phyloP scores from a whole-genome alignment of 2,888 invertebrate species.

The Chironomus tentans region DNA sequence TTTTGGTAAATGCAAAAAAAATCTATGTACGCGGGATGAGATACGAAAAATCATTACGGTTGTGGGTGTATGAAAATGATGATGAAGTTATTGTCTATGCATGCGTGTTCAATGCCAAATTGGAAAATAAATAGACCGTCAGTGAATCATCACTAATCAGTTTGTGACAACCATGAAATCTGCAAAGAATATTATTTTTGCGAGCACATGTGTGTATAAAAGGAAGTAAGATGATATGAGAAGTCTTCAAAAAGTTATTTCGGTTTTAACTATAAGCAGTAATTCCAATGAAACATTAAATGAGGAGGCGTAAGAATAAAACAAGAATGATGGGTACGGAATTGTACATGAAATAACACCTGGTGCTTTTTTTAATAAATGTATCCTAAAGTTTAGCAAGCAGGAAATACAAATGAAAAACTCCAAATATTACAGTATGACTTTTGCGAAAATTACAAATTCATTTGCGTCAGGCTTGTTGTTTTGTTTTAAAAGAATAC shows the following conservation, averaged over 20 bases:
- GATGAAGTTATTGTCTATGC: neutral
- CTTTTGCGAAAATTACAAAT: too few species aligned
- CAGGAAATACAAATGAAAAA: too few species aligned
- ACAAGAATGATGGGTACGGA: neutral
- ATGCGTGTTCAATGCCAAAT: conserved; percentile 2
- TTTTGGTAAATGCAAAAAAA: neutral
- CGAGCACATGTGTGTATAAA: neutral
- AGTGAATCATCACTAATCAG: conserved; percentile 22
- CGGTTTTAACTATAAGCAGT: too few species aligned
- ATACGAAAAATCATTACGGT: neutral
- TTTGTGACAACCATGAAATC: neutral
- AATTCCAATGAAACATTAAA: neutral
- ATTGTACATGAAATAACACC: conserved; percentile 8
- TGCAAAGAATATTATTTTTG: neutral
- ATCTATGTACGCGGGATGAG: neutral
- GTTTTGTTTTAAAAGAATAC: too few species aligned
- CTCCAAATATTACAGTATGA: too few species aligned
- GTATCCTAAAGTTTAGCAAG: too few species aligned
- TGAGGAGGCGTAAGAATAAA: neutral
- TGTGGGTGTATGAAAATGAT: neutral
- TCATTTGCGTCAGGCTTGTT: too few species aligned
- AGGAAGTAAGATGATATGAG: neutral
- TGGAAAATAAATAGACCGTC: conserved; percentile 21
- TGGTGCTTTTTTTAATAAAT: neutral
- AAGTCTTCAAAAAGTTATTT: too few species aligned